Evolutionary conservation across 2,113 vertebrate genomes (phyloP).

Genomic region (Benitochromis conjunctus): DNA sequence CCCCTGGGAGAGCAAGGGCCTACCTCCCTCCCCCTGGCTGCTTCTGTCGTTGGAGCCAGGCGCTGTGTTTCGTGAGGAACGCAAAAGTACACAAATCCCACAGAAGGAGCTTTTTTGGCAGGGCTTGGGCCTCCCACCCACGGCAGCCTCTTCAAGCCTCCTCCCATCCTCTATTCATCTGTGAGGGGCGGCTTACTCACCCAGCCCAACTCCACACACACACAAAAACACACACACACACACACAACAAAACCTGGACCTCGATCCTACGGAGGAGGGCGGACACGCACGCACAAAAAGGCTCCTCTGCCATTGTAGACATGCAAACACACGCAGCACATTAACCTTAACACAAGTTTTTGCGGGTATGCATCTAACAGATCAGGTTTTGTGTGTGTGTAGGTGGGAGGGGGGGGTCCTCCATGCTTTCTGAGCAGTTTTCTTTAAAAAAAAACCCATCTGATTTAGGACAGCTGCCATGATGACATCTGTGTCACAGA

Average conservation of each 20-base stretch:
- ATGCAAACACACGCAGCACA: conserved; percentile 9
- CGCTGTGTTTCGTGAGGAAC: conserved; percentile 63
- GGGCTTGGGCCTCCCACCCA: conserved; percentile 72
- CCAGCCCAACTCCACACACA: conserved; percentile 58
- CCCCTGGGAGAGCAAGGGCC: conserved; percentile 48
- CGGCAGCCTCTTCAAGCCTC: conserved; percentile 73
- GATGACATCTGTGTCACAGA: conserved; percentile 25
- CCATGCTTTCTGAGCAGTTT: background rate
- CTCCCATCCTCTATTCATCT: conserved; percentile 89
- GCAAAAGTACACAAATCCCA: conserved; percentile 82
- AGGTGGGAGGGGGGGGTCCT: background rate
- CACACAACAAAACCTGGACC: conserved; percentile 69
- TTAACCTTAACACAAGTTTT: background rate
- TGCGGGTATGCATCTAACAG: background rate
- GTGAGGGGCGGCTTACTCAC: conserved; percentile 74
- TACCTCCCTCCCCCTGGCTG: conserved; percentile 46
- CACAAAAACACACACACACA: background rate
- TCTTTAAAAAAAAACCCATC: background rate
- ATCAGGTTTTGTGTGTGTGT: background rate
- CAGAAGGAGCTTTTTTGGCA: conserved; percentile 78
- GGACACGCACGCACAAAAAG: conserved; percentile 24
- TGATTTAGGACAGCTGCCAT: conserved; percentile 6
- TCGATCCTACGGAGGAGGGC: conserved; percentile 58
- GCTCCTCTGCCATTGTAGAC: background rate
- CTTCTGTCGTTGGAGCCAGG: conserved; percentile 61